Percentiles rank a stretch among this genome's conserved stretches.
Conservation (phyloP, 2,113 vertebrate genomes). For the Coptodon rendalli region DNA sequence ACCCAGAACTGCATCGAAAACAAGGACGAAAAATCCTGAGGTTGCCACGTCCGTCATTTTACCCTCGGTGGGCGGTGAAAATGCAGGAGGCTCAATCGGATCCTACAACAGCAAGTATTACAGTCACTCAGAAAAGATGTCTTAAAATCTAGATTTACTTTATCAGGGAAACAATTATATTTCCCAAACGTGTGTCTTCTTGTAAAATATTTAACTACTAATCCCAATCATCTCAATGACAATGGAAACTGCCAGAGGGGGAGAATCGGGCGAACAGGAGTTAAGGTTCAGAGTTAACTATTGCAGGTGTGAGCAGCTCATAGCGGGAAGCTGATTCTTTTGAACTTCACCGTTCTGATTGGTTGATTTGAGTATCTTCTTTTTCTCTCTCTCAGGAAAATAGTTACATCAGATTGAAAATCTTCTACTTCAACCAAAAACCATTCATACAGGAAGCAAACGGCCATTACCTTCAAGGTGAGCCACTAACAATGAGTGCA, state of each 20-base stretch:
- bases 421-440: background rate
- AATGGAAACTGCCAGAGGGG: background rate
- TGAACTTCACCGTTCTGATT: background rate
- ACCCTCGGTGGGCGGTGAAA: background rate
- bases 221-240: background rate
- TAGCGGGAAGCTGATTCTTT: background rate
- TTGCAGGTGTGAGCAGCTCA: background rate
- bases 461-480: background rate
- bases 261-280: fast-evolving
- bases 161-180: background rate
- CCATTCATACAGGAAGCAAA: fast-evolving
- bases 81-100: background rate
- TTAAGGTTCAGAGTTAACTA: background rate
- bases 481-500: background rate
- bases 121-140: background rate
- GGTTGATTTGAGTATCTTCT: background rate
- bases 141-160: background rate
- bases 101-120: background rate
- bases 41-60: background rate
- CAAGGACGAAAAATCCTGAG: background rate
- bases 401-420: background rate
- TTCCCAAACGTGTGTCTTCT: background rate
- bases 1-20: conserved; percentile 42
- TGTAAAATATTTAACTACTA: background rate
- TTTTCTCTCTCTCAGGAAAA: background rate